A percentile compares a stretch with the other conserved stretches of the same genome.
Evolutionary conservation across 1,140 invertebrate species (phyloP).

Genomic region (Drosophila seguyi): DNA sequence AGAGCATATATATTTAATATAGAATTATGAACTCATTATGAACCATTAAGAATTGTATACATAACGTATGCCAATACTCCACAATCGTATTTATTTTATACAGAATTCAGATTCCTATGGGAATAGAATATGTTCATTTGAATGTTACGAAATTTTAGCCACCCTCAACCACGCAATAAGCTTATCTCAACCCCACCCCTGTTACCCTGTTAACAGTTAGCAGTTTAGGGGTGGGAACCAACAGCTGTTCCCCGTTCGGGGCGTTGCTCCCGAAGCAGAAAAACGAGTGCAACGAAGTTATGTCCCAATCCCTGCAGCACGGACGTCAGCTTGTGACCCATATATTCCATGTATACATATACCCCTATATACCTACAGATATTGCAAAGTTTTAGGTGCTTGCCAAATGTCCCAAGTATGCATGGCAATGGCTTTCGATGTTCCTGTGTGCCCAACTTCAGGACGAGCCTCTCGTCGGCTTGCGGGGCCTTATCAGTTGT

Average conservation of each 20-base stretch:
- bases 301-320: constrained; percentile 31
- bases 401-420: constrained; percentile 10
- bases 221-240: constrained; percentile 32
- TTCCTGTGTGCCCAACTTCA: constrained; percentile 26
- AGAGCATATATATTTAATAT: too few species aligned
- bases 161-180: neutral
- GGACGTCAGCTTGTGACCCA: constrained; percentile 71
- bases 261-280: constrained; percentile 59
- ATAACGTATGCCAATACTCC: neutral
- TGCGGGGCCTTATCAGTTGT: constrained; percentile 58
- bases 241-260: constrained; percentile 58
- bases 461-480: constrained; percentile 12
- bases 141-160: neutral
- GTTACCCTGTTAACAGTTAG: constrained; percentile 31
- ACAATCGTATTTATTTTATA: neutral
- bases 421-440: constrained; percentile 49
- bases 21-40: neutral
- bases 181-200: constrained; percentile 35
- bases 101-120: neutral
- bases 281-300: constrained; percentile 72
- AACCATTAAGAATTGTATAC: too few species aligned
- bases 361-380: constrained; percentile 12
- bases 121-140: neutral
- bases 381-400: constrained; percentile 19
- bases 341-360: constrained; percentile 36